Conservation (phyloP, 1,140 invertebrate species). For the Eupristina koningsbergeri region DNA sequence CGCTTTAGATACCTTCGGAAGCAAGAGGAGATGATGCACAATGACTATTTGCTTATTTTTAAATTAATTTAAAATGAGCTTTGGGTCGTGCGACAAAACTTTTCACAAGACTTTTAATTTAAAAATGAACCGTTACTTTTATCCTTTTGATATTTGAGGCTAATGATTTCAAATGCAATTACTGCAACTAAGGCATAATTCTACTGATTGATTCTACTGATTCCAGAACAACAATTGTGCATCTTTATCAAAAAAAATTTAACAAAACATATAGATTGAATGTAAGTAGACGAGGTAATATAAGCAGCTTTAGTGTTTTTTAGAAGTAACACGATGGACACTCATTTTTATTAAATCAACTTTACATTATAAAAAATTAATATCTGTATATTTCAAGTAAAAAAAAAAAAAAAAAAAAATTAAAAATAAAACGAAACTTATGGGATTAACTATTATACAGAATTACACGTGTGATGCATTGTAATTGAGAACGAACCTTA, state of each 20-base stretch:
- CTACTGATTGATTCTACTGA: background rate
- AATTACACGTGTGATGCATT: constrained; percentile 46
- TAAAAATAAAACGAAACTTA: constrained; percentile 26
- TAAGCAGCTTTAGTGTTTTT: constrained; percentile 6
- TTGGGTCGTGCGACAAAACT: background rate
- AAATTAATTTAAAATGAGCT: background rate
- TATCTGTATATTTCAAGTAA: constrained; percentile 31
- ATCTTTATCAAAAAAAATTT: background rate
- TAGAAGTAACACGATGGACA: constrained; percentile 22
- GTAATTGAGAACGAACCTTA: constrained; percentile 28
- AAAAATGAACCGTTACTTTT: too few relatives aligned
- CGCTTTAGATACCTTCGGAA: constrained; percentile 12
- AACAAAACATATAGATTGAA: constrained; percentile 23
- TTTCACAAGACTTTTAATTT: too few relatives aligned
- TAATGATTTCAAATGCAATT: too few relatives aligned
- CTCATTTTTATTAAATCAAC: constrained; percentile 32
- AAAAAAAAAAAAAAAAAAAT: constrained; percentile 50
- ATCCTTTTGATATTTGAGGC: too few relatives aligned
- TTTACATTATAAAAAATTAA: constrained; percentile 39
- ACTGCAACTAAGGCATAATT: too few relatives aligned
- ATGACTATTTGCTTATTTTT: background rate
- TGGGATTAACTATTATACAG: constrained; percentile 39
- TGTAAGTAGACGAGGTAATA: constrained; percentile 15
- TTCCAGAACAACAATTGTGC: background rate
- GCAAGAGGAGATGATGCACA: background rate